Evolutionary conservation across 2,888 invertebrate species (phyloP), one percentile per base, ranked within the genome.

Genomic region (Mythimna impura): DNA sequence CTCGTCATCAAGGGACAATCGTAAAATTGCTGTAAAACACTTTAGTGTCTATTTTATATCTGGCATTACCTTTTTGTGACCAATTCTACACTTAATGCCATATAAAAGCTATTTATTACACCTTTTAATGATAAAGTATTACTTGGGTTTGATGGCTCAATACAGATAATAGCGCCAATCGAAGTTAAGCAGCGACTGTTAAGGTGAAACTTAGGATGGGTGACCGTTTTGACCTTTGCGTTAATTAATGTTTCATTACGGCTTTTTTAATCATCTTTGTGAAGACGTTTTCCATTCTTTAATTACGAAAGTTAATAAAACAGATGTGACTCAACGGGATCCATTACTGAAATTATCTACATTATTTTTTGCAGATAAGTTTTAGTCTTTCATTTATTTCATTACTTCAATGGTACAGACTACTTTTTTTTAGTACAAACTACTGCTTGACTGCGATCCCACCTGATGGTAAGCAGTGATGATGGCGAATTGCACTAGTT

Each of bases 61-160:
- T 43, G 65, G 52, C 55, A 62, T 74, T 83, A 76, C 81, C 78
- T 84, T 84, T 84, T 86, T 85, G 86, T 81, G 65, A 52, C 78
- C 81, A 78, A 81, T 86, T 76, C 72, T 58, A 66, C 43, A 52
- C 64, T 74, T 84, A 76, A 86, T 83, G 70, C 54, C 81, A 60
- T 84, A 78, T 83, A 81, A 84, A 83, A 83, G 71, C 54, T 72
- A 78, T 80, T 84, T 84, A 86, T 78, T 66, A 62, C 78, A 9
- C 40, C 40, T 66, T 72, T 73, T 78, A 74, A 81, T 71, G 76
- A 78, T 73, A 30, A 66, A 66, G 66, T 66, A 86, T 81, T 52
- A 62, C 71, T 78, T 43, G 40, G 57, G 58, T 73, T 76, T 75
- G 10, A 80, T 85, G 72, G 74, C 1, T 68, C 22, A 71, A 60